phyloP scores from a whole-genome alignment of 2,888 invertebrate species.

The Brenthis hecate region DNA sequence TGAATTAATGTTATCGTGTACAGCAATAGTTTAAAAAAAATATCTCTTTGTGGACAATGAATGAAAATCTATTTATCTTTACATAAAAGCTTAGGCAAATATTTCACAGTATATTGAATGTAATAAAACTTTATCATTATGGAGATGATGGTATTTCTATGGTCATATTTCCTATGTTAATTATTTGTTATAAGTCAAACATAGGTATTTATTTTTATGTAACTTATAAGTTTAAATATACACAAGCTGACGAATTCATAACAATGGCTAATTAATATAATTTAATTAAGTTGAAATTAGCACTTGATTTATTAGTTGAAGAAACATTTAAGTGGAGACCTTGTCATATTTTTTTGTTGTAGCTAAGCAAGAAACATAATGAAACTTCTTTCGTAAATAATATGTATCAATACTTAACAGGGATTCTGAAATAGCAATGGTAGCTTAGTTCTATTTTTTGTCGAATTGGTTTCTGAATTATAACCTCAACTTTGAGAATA shows the following conservation, averaged over 20 bases:
- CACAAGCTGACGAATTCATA: conserved; percentile 9
- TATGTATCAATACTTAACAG: background rate
- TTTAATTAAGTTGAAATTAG: conserved; percentile 1
- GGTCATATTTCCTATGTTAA: too few species aligned
- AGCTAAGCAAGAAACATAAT: conserved; percentile 1
- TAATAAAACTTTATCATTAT: too few species aligned
- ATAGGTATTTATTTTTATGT: background rate
- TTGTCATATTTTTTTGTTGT: background rate
- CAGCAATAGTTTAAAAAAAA: too few species aligned
- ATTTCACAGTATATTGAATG: too few species aligned
- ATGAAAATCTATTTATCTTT: too few species aligned
- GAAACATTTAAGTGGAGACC: background rate
- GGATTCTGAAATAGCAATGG: background rate
- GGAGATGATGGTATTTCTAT: too few species aligned
- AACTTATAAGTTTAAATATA: conserved; percentile 4
- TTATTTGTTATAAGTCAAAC: too few species aligned
- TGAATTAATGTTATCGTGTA: too few species aligned
- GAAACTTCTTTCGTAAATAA: conserved; percentile 4
- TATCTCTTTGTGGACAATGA: too few species aligned
- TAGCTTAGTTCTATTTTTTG: background rate
- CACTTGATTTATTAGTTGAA: conserved; percentile 6
- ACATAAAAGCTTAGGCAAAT: too few species aligned
- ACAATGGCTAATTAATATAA: conserved; percentile 18
- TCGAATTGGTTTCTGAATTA: conserved; percentile 9
- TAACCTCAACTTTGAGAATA: conserved; percentile 15